These are phyloP conservation scores for Chalcosyrphus nemorum DNA, from an alignment of 2,888 invertebrate genomes.

Conservation along the genomic window DNA sequence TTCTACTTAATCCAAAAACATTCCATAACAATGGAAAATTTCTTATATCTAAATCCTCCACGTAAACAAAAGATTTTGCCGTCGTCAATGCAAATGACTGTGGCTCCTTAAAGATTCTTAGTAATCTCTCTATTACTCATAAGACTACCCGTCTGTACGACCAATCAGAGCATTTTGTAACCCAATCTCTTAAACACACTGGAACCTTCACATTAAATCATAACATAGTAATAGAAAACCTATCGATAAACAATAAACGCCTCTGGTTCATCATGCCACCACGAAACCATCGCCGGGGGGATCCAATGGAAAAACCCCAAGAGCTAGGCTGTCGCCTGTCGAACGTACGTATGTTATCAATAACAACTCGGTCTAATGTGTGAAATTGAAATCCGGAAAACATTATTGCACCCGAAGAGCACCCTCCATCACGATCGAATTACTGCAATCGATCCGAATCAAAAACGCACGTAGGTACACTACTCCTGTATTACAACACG, in stretches of 20 bases:
- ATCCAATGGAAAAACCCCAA: slow-evolving; percentile 42
- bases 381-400: slow-evolving; percentile 53
- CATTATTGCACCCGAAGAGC: slow-evolving; percentile 7
- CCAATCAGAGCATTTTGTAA: slow-evolving; percentile 9
- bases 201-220: slow-evolving; percentile 11
- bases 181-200: slow-evolving; percentile 1
- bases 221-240: slow-evolving; percentile 30
- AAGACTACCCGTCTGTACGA: neutral
- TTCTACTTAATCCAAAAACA: neutral
- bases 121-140: neutral
- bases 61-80: neutral
- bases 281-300: neutral
- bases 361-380: slow-evolving; percentile 26
- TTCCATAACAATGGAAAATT: slow-evolving; percentile 10
- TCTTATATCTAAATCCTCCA: neutral
- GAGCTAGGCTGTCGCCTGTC: neutral
- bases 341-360: slow-evolving; percentile 15
- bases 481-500: neutral
- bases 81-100: neutral
- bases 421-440: slow-evolving; percentile 7
- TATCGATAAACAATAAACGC: slow-evolving; percentile 18
- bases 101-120: neutral
- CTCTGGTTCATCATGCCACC: neutral
- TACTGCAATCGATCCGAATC: slow-evolving; percentile 39
- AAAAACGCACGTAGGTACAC: slow-evolving; percentile 3